These are phyloP conservation scores for Achatina immaculata DNA, from an alignment of 1,140 invertebrate genomes.

Conservation along the genomic window DNA sequence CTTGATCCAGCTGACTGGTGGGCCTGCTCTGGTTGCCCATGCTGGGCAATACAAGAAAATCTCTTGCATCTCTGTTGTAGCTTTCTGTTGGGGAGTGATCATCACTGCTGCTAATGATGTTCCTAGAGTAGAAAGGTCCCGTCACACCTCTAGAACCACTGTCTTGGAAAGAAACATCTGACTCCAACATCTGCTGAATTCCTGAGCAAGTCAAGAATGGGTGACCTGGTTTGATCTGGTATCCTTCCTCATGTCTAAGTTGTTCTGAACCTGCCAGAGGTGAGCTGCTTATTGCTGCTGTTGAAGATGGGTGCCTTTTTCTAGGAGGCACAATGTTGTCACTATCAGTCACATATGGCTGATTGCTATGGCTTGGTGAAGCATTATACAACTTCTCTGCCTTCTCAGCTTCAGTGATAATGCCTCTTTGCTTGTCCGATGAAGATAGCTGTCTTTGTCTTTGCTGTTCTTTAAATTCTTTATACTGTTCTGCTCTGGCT, in stretches of 20 bases:
- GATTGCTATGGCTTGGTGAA: background rate
- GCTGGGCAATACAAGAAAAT: conserved; percentile 4
- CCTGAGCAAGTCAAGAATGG: background rate
- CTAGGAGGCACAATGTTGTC: background rate
- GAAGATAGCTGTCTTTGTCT: background rate
- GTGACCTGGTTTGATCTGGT: background rate
- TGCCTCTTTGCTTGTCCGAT: background rate
- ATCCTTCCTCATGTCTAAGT: background rate
- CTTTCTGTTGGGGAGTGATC: background rate
- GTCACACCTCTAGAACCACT: background rate
- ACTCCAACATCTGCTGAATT: background rate
- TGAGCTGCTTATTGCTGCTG: background rate
- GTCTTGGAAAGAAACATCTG: background rate
- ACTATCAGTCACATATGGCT: background rate
- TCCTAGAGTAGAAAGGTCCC: background rate
- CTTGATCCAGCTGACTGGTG: background rate
- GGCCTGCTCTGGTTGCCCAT: conserved; percentile 14
- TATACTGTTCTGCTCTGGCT: background rate
- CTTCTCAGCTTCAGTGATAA: background rate
- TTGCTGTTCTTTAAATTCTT: background rate
- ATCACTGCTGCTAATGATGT: background rate
- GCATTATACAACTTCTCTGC: background rate
- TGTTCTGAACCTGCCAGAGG: background rate
- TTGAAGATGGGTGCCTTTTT: background rate
- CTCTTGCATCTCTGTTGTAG: background rate